phyloP scores from a whole-genome alignment of 2,888 invertebrate genomes.

The Drosophila flavopinicola region DNA sequence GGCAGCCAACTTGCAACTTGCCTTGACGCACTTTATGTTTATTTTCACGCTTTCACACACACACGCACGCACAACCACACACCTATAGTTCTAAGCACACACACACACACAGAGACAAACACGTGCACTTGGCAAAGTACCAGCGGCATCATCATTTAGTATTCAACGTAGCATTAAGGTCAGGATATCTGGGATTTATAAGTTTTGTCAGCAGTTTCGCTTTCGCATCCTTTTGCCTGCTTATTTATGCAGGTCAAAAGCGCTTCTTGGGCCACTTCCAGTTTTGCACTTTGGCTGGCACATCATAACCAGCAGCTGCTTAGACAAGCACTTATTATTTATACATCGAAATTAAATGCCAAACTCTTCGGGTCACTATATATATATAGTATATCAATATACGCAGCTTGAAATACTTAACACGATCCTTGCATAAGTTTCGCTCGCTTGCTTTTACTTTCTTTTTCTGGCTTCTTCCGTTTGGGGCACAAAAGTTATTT shows the following conservation, averaged over 20 bases:
- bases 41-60: slow-evolving; percentile 56
- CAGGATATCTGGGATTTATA: slow-evolving; percentile 82
- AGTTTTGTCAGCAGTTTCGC: slow-evolving; percentile 76
- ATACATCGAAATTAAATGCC: slow-evolving; percentile 50
- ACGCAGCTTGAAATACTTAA: slow-evolving; percentile 17
- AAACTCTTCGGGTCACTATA: slow-evolving; percentile 14
- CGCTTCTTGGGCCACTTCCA: slow-evolving; percentile 11
- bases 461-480: slow-evolving; percentile 35
- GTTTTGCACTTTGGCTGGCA: slow-evolving; percentile 69
- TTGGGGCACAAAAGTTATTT: slow-evolving; percentile 56
- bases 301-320: slow-evolving; percentile 66
- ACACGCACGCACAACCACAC: not conserved
- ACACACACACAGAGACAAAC: slow-evolving; percentile 12
- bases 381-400: slow-evolving; percentile 44
- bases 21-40: slow-evolving; percentile 63
- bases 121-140: slow-evolving; percentile 32
- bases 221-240: slow-evolving; percentile 49
- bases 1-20: slow-evolving; percentile 37
- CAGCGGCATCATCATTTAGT: slow-evolving; percentile 71
- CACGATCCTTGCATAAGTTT: slow-evolving; percentile 34
- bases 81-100: slow-evolving; percentile 5
- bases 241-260: slow-evolving; percentile 69
- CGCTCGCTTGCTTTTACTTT: slow-evolving; percentile 10
- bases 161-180: slow-evolving; percentile 81
- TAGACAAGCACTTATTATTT: slow-evolving; percentile 52